Percentiles rank a stretch among this genome's conserved stretches.
Evolutionary conservation across 1,140 invertebrate genomes (phyloP).

Genomic region (Diabrotica virgifera): DNA sequence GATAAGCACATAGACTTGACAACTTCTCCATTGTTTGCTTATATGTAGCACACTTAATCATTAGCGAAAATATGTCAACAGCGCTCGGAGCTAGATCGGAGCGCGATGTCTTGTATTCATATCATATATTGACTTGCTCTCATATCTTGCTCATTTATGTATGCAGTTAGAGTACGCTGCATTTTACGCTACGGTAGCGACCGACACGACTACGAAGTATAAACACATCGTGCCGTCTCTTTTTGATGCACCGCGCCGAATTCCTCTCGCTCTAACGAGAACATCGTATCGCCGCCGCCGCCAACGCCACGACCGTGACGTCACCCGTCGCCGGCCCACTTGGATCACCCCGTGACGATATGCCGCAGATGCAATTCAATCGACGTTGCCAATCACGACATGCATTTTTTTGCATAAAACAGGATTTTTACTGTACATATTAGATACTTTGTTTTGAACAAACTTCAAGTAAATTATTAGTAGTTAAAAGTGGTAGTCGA

Average conservation of each 20-base stretch:
- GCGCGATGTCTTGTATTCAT: too few species aligned
- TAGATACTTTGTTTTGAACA: too few species aligned
- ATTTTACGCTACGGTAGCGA: slow-evolving; percentile 28
- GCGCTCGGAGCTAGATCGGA: too few species aligned
- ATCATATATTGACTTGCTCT: background rate
- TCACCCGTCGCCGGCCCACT: slow-evolving; percentile 15
- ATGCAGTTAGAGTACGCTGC: slow-evolving; percentile 31
- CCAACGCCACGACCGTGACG: slow-evolving; percentile 17
- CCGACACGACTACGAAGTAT: slow-evolving; percentile 5
- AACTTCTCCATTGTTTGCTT: too few species aligned
- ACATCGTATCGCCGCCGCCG: slow-evolving; percentile 4
- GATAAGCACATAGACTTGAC: too few species aligned
- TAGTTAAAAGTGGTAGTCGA: too few species aligned
- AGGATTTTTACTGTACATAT: too few species aligned
- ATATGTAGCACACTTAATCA: too few species aligned
- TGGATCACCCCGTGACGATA: background rate
- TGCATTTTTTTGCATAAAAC: background rate
- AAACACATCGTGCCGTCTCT: background rate
- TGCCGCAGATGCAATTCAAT: background rate
- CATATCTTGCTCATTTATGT: slow-evolving; percentile 21
- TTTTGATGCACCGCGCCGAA: background rate
- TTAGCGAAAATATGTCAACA: too few species aligned
- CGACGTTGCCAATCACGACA: background rate
- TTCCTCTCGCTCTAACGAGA: background rate
- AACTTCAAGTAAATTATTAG: too few species aligned